Percentiles rank a stretch among this genome's conserved stretches.
Evolutionary conservation across 30 jellyfish, hydroid and myxozoan genomes (phyloP).

Genomic region (Catostylus mosaicus): DNA sequence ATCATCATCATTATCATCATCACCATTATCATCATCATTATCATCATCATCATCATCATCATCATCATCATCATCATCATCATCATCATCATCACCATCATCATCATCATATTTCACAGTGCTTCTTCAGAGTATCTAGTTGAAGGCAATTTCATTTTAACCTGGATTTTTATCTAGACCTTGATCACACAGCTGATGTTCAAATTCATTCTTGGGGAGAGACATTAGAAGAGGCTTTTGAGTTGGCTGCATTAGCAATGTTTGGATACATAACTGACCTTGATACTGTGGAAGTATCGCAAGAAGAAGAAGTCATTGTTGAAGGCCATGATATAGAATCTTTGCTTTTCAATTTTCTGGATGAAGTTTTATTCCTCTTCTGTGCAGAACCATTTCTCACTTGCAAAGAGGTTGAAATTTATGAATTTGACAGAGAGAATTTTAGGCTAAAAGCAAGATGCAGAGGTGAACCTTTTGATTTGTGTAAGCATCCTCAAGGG

Average conservation of each 20-base stretch:
- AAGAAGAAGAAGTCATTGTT: conserved; percentile 74
- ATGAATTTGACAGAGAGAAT: conserved; percentile 77
- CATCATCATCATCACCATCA: too few species aligned
- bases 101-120: too few species aligned
- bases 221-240: conserved; percentile 84
- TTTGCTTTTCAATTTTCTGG: conserved; percentile 76
- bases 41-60: too few species aligned
- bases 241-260: conserved; percentile 86
- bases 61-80: too few species aligned
- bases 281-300: conserved; percentile 64
- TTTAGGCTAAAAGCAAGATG: conserved; percentile 80
- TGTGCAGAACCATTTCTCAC: conserved; percentile 90
- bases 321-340: conserved; percentile 97
- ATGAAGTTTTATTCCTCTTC: conserved; percentile 88
- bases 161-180: conserved; percentile 50
- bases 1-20: too few species aligned
- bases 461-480: conserved; percentile 90
- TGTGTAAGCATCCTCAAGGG: conserved; percentile 96
- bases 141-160: too few species aligned
- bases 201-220: conserved; percentile 98
- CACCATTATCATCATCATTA: too few species aligned
- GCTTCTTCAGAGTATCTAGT: too few species aligned
- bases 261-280: conserved; percentile 90
- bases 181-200: conserved; percentile 99
- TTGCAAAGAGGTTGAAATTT: conserved; percentile 62